Percentiles rank a stretch among this genome's conserved stretches.
These are phyloP conservation scores for Halichoerus grypus DNA, from an alignment of 2,113 vertebrate genomes.

Conservation along the genomic window DNA sequence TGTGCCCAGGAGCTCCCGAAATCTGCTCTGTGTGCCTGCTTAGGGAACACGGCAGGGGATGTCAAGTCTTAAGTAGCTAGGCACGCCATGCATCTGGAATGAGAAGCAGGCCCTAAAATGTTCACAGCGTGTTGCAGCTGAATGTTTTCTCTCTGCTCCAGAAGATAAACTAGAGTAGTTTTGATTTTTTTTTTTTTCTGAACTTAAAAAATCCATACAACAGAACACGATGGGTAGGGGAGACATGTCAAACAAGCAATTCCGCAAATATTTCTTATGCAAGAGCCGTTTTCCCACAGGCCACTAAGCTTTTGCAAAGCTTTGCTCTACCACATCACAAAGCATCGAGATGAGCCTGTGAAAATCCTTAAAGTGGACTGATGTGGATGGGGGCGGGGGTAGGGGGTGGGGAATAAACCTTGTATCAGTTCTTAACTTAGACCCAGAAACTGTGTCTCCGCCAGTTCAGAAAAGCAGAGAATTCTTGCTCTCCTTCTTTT, in stretches of 20 bases:
- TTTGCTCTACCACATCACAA: neutral
- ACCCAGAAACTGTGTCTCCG: neutral
- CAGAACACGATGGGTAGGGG: neutral
- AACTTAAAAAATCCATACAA: conserved; percentile 45
- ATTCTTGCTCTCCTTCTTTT: neutral
- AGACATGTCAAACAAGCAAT: neutral
- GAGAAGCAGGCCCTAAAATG: neutral
- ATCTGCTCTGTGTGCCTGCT: neutral
- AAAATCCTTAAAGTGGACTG: neutral
- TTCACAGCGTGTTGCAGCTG: neutral
- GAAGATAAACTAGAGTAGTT: conserved; percentile 50
- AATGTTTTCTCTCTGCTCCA: conserved; percentile 26
- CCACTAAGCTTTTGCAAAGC: neutral
- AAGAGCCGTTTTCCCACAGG: neutral
- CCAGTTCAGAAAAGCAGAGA: neutral
- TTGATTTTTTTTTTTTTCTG: conserved; percentile 14
- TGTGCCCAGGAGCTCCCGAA: neutral
- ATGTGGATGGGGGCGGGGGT: neutral
- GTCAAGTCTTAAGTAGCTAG: neutral
- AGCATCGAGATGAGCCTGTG: neutral
- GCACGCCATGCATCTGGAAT: neutral
- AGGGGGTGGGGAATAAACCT: neutral
- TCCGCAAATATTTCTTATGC: neutral
- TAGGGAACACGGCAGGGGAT: neutral
- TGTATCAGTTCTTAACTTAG: neutral